phyloP scores from a whole-genome alignment of 2,888 invertebrate genomes.

The Myathropa florea region DNA sequence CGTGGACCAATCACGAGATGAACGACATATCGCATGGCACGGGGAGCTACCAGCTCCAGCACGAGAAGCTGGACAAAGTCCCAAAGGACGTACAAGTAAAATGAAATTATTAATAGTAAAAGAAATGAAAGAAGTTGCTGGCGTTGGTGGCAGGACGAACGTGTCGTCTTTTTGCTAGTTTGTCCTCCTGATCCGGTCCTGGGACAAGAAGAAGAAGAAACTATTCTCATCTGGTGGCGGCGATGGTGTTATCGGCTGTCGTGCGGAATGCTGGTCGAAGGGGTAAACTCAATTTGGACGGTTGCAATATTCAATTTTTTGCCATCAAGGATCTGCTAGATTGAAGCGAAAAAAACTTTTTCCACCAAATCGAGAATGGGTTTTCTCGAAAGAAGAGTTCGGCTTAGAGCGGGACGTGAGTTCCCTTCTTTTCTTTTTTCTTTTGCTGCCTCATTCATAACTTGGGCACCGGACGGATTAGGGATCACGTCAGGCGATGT shows the following conservation, averaged over 20 bases:
- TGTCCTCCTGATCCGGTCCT: conserved; percentile 22
- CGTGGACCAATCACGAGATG: conserved; percentile 41
- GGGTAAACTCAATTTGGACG: conserved; percentile 41
- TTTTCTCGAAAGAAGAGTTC: background rate
- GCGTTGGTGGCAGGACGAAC: background rate
- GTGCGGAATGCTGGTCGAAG: conserved; percentile 7
- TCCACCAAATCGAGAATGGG: conserved; percentile 7
- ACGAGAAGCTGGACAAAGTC: background rate
- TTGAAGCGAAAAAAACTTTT: conserved; percentile 27
- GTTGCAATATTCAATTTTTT: conserved; percentile 56
- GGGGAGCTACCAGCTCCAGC: background rate
- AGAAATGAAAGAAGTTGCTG: conserved; percentile 14
- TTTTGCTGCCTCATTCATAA: background rate
- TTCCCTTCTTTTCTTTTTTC: background rate
- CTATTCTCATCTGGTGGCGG: background rate
- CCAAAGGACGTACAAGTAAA: conserved; percentile 33
- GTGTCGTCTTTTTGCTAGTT: background rate
- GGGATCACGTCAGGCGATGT: background rate
- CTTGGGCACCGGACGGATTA: background rate
- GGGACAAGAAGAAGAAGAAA: background rate
- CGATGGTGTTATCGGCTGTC: background rate
- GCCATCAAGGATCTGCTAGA: conserved; percentile 18
- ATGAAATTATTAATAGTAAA: conserved; percentile 43
- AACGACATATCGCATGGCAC: background rate
- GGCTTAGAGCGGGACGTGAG: background rate